Base-by-base conservation (phyloP, 2,113 vertebrate genomes). In the Lepus timidus region DNA sequence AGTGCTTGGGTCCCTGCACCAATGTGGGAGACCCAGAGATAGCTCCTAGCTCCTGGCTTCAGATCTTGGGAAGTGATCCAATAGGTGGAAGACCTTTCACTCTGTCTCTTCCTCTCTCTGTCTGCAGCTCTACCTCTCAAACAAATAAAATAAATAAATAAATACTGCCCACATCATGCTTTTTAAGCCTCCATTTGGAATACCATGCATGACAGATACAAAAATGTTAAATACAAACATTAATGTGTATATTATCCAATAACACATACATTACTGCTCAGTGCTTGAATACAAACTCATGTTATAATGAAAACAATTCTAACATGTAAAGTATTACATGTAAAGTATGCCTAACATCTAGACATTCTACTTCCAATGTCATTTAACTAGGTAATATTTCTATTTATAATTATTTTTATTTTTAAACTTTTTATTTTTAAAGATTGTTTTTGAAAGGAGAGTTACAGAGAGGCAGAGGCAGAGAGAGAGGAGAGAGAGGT, bases 291-390 rank as follows among this genome's bases (percentile, higher is more conserved):
- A 62, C 67, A 51, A 10, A 85, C 20, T 80, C 4, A 90, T 87
- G 94, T 94, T 55, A 88, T 84, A 23, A 84, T 58, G 23, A 95
- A 97, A 85, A 81, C 4, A 65, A 85, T 64, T 52, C 52, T 36
- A 94, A 68, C 19, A 64, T 14, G 33, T 23, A 70, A 39, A 95
- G 93, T 95, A 95, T 33, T 49, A 68, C 19, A 64, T 14, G 33
- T 23, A 70, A 44, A 95, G 93, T 95, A 95, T 36, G 39, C 86
- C 44, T 64, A 90, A 75, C 1, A 65, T 14, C 80, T 95, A 78
- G 86, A 73, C 36, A 58, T 80, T 90, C 23, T 64, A 92, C 49
- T 85, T 23, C 0, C 16, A 95, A 31, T 74, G 12, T 33, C 9
- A 88, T 93, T 74, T 12, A 17, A 73, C 84, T 17, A 19, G 4